Conservation (phyloP, 1,140 invertebrate species). For the Drosophila azteca region DNA sequence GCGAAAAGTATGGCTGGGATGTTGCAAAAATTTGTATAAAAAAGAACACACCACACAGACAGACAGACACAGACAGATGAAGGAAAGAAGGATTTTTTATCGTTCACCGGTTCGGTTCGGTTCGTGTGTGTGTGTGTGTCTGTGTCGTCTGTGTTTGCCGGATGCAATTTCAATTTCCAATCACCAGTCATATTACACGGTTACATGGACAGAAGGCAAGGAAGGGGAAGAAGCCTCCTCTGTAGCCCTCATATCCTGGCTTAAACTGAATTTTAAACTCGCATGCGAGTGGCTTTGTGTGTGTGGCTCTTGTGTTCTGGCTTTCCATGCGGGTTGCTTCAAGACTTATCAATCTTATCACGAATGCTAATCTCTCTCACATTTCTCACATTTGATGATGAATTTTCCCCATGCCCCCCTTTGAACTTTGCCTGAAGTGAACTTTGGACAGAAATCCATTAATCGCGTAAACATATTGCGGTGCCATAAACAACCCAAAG, state of each 20-base stretch:
- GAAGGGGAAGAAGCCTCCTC: conserved; percentile 4
- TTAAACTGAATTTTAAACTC: conserved; percentile 41
- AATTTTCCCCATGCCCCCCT: too few species aligned
- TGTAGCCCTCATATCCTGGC: conserved; percentile 11
- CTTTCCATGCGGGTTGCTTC: conserved; percentile 33
- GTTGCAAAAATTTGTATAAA: conserved; percentile 61
- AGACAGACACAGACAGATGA: too few species aligned
- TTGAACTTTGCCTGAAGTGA: too few species aligned
- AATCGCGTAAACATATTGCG: too few species aligned
- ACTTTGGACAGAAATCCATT: too few species aligned
- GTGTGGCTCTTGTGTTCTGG: conserved; percentile 1
- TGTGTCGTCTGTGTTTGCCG: conserved; percentile 48
- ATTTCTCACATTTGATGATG: too few species aligned
- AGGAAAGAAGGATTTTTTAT: conserved; percentile 40
- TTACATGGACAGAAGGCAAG: conserved; percentile 53
- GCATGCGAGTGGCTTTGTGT: conserved; percentile 32
- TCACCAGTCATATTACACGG: conserved; percentile 78
- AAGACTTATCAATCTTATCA: conserved; percentile 20
- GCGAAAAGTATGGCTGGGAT: conserved; percentile 50
- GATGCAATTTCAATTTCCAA: conserved; percentile 81
- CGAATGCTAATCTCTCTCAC: neutral
- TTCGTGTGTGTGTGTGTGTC: conserved; percentile 18
- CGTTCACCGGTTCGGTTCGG: conserved; percentile 30
- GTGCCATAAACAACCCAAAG: too few species aligned
- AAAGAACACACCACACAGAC: conserved; percentile 19